phyloP scores from a whole-genome alignment of 2,797 vertebrate species.

The Phaenicophaeus curvirostris region DNA sequence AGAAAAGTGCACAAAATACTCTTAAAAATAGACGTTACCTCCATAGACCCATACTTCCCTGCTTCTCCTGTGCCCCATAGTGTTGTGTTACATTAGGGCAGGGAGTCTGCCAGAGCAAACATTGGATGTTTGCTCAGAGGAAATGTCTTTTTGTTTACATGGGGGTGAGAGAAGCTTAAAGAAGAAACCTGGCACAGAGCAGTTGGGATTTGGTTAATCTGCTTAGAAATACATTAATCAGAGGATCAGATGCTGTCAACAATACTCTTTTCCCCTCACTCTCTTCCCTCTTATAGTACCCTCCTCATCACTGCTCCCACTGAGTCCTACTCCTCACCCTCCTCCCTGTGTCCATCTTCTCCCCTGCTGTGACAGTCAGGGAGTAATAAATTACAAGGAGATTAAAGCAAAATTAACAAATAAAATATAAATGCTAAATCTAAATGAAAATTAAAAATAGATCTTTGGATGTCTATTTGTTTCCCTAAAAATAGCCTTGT shows the following conservation, averaged over 20 bases:
- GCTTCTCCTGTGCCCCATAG: neutral
- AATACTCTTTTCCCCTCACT: conserved; percentile 61
- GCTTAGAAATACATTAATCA: conserved; percentile 82
- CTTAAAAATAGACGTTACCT: neutral
- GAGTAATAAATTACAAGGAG: conserved; percentile 52
- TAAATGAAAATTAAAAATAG: conserved; percentile 67
- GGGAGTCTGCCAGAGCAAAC: neutral
- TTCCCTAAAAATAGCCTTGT: conserved; percentile 32
- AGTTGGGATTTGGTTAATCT: conserved; percentile 82
- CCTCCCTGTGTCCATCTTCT: conserved; percentile 19
- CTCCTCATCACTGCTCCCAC: conserved; percentile 15
- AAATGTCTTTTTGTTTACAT: conserved; percentile 68
- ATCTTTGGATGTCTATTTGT: conserved; percentile 36
- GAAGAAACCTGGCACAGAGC: conserved; percentile 76
- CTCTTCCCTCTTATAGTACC: conserved; percentile 44
- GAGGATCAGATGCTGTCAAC: conserved; percentile 76
- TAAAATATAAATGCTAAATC: conserved; percentile 59
- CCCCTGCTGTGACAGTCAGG: conserved; percentile 49
- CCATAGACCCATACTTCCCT: neutral
- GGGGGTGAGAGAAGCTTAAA: conserved; percentile 73
- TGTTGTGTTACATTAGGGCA: neutral
- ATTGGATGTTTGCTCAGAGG: conserved; percentile 27
- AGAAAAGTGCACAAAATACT: neutral
- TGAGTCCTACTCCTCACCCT: conserved; percentile 23
- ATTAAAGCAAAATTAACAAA: conserved; percentile 72